phyloP scores from a whole-genome alignment of 2,797 vertebrate species.

The Hybognathus amarus region DNA sequence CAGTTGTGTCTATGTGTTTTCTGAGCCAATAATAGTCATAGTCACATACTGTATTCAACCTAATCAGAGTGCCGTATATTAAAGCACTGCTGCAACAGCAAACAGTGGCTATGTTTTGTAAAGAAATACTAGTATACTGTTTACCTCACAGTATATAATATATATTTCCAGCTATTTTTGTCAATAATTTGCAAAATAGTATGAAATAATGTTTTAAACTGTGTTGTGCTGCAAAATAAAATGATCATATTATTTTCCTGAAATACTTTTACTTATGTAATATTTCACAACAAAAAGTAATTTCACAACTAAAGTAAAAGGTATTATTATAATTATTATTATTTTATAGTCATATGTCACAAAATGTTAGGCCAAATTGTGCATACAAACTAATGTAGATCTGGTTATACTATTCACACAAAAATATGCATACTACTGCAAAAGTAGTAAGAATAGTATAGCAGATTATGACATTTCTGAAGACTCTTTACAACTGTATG shows the following conservation, averaged over 20 bases:
- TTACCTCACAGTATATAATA: neutral
- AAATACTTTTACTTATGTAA: neutral
- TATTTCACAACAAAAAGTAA: no score
- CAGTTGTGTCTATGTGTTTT: neutral
- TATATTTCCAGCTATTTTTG: no score
- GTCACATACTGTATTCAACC: neutral
- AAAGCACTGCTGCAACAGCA: neutral
- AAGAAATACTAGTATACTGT: neutral
- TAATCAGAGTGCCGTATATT: neutral
- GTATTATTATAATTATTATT: neutral
- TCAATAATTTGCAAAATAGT: neutral
- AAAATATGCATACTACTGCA: no score
- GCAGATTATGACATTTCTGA: neutral
- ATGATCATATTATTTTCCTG: neutral
- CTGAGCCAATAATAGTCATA: constrained; percentile 19
- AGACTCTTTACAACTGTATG: neutral
- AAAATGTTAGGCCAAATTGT: neutral
- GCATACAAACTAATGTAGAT: neutral
- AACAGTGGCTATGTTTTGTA: neutral
- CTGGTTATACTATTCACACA: neutral
- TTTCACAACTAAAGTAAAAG: no score
- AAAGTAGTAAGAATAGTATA: neutral
- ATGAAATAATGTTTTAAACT: neutral
- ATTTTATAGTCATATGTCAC: neutral
- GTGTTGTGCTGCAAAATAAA: neutral